A percentile compares a stretch with the other conserved stretches of the same genome.
These are phyloP conservation scores for Phataginus tetradactyla DNA, from an alignment of 2,797 vertebrate genomes.

Conservation along the genomic window DNA sequence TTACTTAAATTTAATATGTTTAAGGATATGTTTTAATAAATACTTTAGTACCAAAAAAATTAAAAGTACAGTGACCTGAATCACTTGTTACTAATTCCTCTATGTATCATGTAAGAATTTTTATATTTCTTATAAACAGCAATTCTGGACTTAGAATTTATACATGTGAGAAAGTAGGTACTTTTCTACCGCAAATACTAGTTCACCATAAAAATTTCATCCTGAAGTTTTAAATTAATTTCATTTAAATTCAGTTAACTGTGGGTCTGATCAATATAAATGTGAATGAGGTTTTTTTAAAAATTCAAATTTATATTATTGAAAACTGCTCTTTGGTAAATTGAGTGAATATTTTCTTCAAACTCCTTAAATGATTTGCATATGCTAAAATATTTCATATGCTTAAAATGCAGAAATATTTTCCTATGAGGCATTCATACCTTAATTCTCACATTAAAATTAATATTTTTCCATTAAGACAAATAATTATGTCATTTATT, in stretches of 20 bases:
- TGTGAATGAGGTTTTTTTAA: not conserved
- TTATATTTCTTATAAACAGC: not conserved
- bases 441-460: constrained; percentile 66
- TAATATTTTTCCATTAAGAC: constrained; percentile 67
- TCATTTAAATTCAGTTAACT: constrained; percentile 20
- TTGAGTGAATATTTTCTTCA: constrained; percentile 40
- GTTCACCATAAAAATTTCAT: not conserved
- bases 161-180: not conserved
- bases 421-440: constrained; percentile 67
- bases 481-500: constrained; percentile 76
- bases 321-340: constrained; percentile 22
- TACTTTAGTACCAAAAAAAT: not conserved
- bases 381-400: constrained; percentile 62
- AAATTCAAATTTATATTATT: constrained; percentile 55
- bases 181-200: not conserved
- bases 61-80: not conserved
- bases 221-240: constrained; percentile 53
- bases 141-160: not conserved
- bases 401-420: constrained; percentile 53
- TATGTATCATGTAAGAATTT: not conserved
- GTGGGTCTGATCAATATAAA: not conserved
- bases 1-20: not conserved
- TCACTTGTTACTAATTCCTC: not conserved
- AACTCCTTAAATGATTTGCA: constrained; percentile 44
- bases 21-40: not conserved